Evolutionary conservation across 2,888 invertebrate genomes (phyloP).

Genomic region (Xestia xanthographa): DNA sequence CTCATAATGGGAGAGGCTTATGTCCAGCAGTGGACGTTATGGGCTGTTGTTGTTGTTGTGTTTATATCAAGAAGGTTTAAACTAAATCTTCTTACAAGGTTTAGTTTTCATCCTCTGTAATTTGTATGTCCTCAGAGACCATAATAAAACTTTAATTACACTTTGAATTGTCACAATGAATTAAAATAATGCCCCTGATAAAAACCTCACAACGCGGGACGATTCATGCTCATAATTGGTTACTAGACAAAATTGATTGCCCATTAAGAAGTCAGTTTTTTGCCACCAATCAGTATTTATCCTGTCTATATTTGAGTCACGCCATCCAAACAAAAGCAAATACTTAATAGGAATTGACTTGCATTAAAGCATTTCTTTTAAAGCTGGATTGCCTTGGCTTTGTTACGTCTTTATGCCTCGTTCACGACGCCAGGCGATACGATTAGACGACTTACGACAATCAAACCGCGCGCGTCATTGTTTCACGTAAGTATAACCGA

Average conservation of each 20-base stretch:
- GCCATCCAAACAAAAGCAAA: constrained; percentile 26
- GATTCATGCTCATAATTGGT: constrained; percentile 36
- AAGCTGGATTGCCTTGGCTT: constrained; percentile 35
- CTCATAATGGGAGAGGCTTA: no score
- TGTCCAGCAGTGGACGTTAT: no score
- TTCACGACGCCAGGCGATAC: not conserved
- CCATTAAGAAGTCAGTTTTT: constrained; percentile 17
- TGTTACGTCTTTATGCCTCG: constrained; percentile 10
- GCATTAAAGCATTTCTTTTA: constrained; percentile 22
- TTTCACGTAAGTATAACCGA: not conserved
- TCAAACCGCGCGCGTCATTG: not conserved
- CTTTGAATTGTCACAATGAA: not conserved
- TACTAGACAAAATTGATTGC: constrained; percentile 12
- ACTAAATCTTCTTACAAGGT: not conserved
- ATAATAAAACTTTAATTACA: not conserved
- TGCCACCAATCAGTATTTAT: not conserved
- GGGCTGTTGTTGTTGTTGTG: no score
- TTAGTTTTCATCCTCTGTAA: not conserved
- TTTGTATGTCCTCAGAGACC: not conserved
- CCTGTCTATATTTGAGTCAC: constrained; percentile 31
- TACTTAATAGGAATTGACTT: constrained; percentile 18
- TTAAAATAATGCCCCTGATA: not conserved
- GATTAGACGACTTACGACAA: not conserved
- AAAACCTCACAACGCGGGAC: not conserved
- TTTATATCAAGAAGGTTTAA: no score